Conservation (phyloP, 2,113 vertebrate genomes). For the Epinephelus fuscoguttatus region DNA sequence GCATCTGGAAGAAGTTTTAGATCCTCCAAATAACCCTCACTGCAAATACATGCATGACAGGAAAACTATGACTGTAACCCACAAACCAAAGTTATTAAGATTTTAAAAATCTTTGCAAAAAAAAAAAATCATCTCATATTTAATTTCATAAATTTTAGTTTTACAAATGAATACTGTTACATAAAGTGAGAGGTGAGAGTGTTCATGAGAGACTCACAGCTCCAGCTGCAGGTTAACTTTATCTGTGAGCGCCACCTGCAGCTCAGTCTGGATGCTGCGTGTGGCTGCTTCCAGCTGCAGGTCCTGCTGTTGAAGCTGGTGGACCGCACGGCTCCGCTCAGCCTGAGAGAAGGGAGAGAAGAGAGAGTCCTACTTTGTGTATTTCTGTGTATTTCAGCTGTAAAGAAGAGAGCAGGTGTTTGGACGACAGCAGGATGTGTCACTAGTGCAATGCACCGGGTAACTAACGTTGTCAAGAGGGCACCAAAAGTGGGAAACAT, state of each 20-base stretch:
- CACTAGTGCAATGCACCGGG: no score
- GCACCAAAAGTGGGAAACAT: no score
- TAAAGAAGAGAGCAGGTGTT: no score
- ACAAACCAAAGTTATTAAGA: no score
- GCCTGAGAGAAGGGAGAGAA: constrained; percentile 66
- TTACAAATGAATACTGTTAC: no score
- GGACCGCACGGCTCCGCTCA: constrained; percentile 75
- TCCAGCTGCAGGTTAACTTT: constrained; percentile 77
- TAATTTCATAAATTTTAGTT: no score
- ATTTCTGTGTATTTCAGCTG: no score
- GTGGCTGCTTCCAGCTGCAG: constrained; percentile 77
- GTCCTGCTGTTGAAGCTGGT: constrained; percentile 75
- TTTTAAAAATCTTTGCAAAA: no score
- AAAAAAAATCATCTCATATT: no score
- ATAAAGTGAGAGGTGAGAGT: not conserved
- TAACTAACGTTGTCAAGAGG: no score
- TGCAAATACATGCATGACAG: not conserved
- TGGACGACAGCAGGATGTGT: no score
- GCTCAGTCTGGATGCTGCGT: constrained; percentile 71
- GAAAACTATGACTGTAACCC: not conserved
- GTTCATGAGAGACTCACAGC: constrained; percentile 77
- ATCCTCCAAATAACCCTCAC: not conserved
- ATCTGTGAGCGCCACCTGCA: constrained; percentile 74
- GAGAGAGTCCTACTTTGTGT: not conserved
- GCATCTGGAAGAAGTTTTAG: no score